These are phyloP conservation scores for Heliconius nattereri DNA, from an alignment of 1,140 invertebrate species.

Conservation along the genomic window DNA sequence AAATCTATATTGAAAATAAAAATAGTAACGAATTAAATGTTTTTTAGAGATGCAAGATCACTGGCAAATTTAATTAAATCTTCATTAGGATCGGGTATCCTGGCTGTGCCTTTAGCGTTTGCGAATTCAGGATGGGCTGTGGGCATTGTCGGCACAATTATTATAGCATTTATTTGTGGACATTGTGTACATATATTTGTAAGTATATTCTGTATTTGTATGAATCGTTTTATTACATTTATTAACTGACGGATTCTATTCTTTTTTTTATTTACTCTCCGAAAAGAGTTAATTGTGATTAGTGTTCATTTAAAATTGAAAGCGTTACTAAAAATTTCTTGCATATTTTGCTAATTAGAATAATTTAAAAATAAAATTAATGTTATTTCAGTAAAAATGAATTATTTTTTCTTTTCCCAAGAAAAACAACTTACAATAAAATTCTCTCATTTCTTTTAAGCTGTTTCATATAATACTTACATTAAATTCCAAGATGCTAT, in stretches of 20 bases:
- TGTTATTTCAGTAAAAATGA: too few species aligned
- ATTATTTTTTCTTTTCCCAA: too few species aligned
- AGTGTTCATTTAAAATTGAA: too few species aligned
- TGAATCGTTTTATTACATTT: rapidly evolving
- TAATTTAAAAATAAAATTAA: too few species aligned
- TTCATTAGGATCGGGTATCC: slow-evolving; percentile 92
- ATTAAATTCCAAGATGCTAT: neutral
- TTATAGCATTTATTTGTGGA: slow-evolving; percentile 89
- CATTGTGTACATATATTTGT: slow-evolving; percentile 92
- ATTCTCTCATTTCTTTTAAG: neutral
- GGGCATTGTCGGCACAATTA: slow-evolving; percentile 85
- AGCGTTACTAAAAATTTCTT: too few species aligned
- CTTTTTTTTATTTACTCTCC: too few species aligned
- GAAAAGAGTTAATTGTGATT: too few species aligned
- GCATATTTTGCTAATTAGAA: too few species aligned
- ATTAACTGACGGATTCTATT: neutral
- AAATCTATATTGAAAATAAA: neutral
- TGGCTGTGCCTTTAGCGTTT: slow-evolving; percentile 93
- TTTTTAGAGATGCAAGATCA: slow-evolving; percentile 85
- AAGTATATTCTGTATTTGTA: slow-evolving; percentile 60
- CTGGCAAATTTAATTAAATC: slow-evolving; percentile 90
- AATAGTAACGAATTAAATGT: neutral
- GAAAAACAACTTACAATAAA: neutral
- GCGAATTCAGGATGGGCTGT: slow-evolving; percentile 89
- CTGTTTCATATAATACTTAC: slow-evolving; percentile 2